Base-by-base conservation (phyloP, 2,888 invertebrate species). In the Temnothorax unifasciatus region DNA sequence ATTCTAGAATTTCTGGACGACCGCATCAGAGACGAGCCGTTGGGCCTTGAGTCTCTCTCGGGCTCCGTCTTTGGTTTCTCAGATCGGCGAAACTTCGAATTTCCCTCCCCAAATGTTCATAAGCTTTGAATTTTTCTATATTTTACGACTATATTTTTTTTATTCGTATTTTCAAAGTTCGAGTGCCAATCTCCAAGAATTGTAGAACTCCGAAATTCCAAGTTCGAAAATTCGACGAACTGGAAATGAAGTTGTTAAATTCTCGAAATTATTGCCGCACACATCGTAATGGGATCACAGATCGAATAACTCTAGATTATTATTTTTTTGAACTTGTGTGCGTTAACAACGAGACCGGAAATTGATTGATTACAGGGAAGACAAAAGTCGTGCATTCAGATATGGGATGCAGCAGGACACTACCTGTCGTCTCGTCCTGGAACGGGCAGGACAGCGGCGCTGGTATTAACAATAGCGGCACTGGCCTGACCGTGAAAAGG, bases 371-470 rank as follows among this genome's bases (percentile, higher is more conserved):
- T 87, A 18, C 83, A 94, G 94, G 94, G 8, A 94, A 94, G 85
- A 94, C 94, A 63, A 94, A 94, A 86, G 85, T 92, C 82, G 92
- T 94, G 29, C 94, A 94, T 84, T 94, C 95, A 47, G 96, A 96
- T 89, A 96, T 96, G 81, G 97, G 97, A 1, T 97, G 97, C 94
- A 97, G 97, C 93, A 95, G 97, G 68, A 97, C 97, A 13, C 96
- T 97, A 93, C 97, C 97, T 4, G 96, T 97, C 69, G 93, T 92
- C 8, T 94, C 93, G 85, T 96, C 97, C 83, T 97, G 97, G 97
- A 95, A 93, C 88, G 92, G 92, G n/a, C 94, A 94, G 90, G 91
- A 92, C 75, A 25, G 94, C 95, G 84, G 86, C 81, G 81, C 88
- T 87, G 87, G 85, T 63, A 69, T 79, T 83, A 91, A 86, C 86